Evolutionary conservation across 2,888 invertebrate species (phyloP), one percentile per base, ranked within the genome.

Genomic region (Malthinus flaveolus): DNA sequence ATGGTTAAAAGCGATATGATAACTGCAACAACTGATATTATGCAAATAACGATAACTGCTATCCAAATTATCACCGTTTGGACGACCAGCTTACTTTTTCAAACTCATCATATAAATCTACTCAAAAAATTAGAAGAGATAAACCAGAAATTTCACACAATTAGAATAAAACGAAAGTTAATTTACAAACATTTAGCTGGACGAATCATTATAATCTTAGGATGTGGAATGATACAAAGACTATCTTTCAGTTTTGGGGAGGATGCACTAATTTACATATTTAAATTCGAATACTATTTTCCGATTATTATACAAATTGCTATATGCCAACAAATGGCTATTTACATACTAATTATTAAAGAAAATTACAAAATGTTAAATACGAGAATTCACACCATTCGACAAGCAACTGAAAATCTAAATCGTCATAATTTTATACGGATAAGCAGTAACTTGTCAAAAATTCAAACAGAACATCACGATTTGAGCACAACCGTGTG

Each of bases 401-500:
- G 5, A 23, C 2, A 23, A 5, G 23, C 3, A 23, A 23, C 3
- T 23, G 23, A 23, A 23, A 23, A 23, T 5, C n/a, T n/a, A n/a
- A 23, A 5, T 23, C 23, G 5, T 23, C 2, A 23, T 23, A 23
- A 23, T 23, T 23, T 23, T 23, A 23, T 23, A 5, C 5, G 23
- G 23, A 23, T 23, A 23, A 23, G 23, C 23, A 23, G 23, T 5
- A 23, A 23, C 3, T 23, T 23, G 2, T 23, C 23, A 23, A 5
- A 23, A 23, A 23, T 23, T 23, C 23, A 23, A 23, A 23, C 23
- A 2, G 23, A 3, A 23, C 23, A 73, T 58, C 70, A 70, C 51
- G 63, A 70, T 35, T 46, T 73, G 11, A 66, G 64, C 15, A 68
- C 70, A 57, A 58, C 68, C 5, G 66, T 67, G 7, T 62, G 65